Evolutionary conservation across 1,140 invertebrate genomes (phyloP).

Genomic region (Calephelis virginiensis): DNA sequence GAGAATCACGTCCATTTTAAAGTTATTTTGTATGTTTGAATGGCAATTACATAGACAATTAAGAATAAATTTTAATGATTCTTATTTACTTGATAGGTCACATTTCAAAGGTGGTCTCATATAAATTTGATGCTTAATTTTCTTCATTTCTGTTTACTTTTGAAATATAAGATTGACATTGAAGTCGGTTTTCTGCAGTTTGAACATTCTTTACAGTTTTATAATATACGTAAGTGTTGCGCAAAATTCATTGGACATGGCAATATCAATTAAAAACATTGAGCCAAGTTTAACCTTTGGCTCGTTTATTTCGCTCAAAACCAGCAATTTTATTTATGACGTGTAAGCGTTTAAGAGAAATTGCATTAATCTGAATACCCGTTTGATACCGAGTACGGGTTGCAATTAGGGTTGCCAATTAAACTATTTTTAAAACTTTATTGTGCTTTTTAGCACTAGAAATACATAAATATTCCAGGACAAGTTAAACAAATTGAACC

Average conservation of each 20-base stretch:
- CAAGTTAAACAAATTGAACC: too few species aligned
- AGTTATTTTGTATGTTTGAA: too few species aligned
- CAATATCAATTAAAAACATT: slow-evolving; percentile 31
- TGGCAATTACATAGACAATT: too few species aligned
- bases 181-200: too few species aligned
- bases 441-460: too few species aligned
- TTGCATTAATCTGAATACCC: slow-evolving; percentile 77
- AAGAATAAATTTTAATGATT: too few species aligned
- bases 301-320: slow-evolving; percentile 48
- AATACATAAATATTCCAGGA: too few species aligned
- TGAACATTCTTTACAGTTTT: background rate
- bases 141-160: background rate
- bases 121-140: too few species aligned
- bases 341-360: slow-evolving; percentile 78
- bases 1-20: too few species aligned
- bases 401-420: slow-evolving; percentile 41
- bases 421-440: too few species aligned
- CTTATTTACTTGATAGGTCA: too few species aligned
- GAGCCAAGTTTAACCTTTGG: slow-evolving; percentile 45
- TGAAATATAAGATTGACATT: background rate
- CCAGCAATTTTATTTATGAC: slow-evolving; percentile 77
- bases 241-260: slow-evolving; percentile 15
- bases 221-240: slow-evolving; percentile 1
- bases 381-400: slow-evolving; percentile 75
- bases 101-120: too few species aligned